Evolutionary conservation across 1,140 invertebrate species (phyloP).

Genomic region (Bilobella aurantiaca): DNA sequence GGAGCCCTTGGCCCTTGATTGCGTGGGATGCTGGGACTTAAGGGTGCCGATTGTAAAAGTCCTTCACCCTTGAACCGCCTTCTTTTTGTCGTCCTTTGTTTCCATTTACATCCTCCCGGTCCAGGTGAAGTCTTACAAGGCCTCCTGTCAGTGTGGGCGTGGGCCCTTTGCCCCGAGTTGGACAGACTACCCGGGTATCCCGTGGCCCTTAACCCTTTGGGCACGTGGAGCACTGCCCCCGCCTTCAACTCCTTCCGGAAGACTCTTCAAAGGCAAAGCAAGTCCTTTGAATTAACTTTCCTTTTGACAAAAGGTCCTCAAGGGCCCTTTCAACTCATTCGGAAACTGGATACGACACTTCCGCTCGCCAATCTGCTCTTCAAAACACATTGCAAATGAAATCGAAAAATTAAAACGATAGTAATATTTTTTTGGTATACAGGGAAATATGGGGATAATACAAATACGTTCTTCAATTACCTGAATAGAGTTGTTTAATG

Average conservation of each 20-base stretch:
- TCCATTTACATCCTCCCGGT: constrained; percentile 9
- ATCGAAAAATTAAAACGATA: too few species aligned
- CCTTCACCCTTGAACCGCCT: constrained; percentile 5
- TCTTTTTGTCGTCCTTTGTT: constrained; percentile 2
- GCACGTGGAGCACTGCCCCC: constrained; percentile 14
- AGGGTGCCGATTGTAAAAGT: too few species aligned
- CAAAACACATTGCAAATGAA: too few species aligned
- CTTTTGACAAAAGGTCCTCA: constrained; percentile 10
- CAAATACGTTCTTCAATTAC: too few species aligned
- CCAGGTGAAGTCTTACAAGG: constrained; percentile 14
- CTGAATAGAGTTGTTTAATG: too few species aligned
- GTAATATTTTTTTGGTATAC: too few species aligned
- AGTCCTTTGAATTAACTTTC: constrained; percentile 13
- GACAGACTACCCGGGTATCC: constrained; percentile 19
- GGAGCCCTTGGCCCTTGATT: not conserved
- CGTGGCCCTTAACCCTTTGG: constrained; percentile 30
- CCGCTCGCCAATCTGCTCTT: constrained; percentile 15
- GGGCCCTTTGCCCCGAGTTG: not conserved
- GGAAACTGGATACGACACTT: constrained; percentile 27
- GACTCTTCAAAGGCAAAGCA: constrained; percentile 3
- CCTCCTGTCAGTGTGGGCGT: constrained; percentile 18
- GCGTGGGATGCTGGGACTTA: too few species aligned
- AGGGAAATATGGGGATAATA: too few species aligned
- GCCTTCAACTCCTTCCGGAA: not conserved
- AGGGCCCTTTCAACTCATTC: constrained; percentile 15